Percentiles rank a stretch among this genome's conserved stretches.
Conservation (phyloP, 2,888 invertebrate genomes). For the Cotesia congregata region DNA sequence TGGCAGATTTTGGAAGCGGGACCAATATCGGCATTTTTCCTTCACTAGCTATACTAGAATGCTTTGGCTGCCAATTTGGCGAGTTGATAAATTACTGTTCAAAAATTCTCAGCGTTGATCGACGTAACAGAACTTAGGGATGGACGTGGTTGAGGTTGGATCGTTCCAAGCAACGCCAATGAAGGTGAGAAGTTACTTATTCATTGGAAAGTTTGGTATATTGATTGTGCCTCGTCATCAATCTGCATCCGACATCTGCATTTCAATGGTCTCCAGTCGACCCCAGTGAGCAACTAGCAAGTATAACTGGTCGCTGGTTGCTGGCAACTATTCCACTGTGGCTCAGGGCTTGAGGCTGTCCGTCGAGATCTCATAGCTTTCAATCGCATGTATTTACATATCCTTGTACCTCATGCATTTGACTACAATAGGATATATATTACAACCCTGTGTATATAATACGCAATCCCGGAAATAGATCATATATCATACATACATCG, state of each 20-base stretch:
- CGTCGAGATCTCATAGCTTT: constrained; percentile 25
- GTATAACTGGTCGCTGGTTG: neutral
- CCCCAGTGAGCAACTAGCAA: neutral
- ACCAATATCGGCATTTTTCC: no score
- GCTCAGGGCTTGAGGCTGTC: constrained; percentile 1
- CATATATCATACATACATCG: neutral
- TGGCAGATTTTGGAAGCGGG: no score
- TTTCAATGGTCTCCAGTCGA: constrained; percentile 43
- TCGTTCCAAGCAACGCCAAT: neutral
- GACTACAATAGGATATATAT: constrained; percentile 8
- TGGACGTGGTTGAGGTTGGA: neutral
- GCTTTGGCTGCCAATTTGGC: no score
- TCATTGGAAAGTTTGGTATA: neutral
- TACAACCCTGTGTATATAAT: constrained; percentile 2
- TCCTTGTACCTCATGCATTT: constrained; percentile 24
- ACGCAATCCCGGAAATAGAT: neutral
- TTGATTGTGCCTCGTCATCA: constrained; percentile 44
- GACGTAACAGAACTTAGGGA: neutral
- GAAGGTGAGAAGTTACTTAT: constrained; percentile 2
- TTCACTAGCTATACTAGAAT: no score
- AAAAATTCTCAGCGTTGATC: no score
- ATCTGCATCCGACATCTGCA: constrained; percentile 50
- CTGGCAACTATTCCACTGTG: constrained; percentile 32
- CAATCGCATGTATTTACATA: constrained; percentile 40
- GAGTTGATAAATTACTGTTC: no score